Evolutionary conservation across 2,888 invertebrate genomes (phyloP).

Genomic region (Malthinus flaveolus): DNA sequence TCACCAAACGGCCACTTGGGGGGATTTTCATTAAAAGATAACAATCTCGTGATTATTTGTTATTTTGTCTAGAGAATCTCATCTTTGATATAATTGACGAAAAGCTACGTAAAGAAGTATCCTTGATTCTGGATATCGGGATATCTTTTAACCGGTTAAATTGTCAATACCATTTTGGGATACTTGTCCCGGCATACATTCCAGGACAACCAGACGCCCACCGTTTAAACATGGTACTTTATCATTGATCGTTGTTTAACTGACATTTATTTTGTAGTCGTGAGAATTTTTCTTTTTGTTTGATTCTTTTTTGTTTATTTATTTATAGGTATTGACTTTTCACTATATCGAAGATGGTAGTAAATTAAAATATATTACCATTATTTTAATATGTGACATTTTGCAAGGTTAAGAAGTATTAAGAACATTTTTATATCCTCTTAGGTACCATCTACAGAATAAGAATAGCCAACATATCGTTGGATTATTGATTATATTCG

Average conservation of each 20-base stretch:
- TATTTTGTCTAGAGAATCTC: too few relatives aligned
- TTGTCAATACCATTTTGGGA: slow-evolving; percentile 33
- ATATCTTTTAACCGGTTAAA: slow-evolving; percentile 31
- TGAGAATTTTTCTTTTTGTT: slow-evolving; percentile 24
- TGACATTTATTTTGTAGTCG: slow-evolving; percentile 32
- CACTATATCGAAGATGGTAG: too few relatives aligned
- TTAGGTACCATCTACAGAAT: too few relatives aligned
- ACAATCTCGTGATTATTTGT: not conserved
- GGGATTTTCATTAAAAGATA: not conserved
- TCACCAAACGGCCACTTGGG: not conserved
- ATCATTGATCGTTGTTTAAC: slow-evolving; percentile 29
- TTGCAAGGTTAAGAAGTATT: too few relatives aligned
- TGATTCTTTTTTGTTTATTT: slow-evolving; percentile 7
- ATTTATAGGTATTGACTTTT: too few relatives aligned
- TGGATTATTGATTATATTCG: too few relatives aligned
- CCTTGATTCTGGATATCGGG: slow-evolving; percentile 28
- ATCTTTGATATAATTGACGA: too few relatives aligned
- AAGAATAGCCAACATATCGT: too few relatives aligned
- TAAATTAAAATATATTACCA: too few relatives aligned
- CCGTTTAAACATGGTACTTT: slow-evolving; percentile 29
- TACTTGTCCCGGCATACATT: slow-evolving; percentile 32
- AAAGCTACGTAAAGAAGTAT: not conserved
- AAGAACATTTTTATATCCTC: too few relatives aligned
- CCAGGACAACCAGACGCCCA: slow-evolving; percentile 33
- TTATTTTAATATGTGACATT: too few relatives aligned